phyloP scores from a whole-genome alignment of 37 sponge, comb jelly and placozoan genomes.

The Ianthella basta region DNA sequence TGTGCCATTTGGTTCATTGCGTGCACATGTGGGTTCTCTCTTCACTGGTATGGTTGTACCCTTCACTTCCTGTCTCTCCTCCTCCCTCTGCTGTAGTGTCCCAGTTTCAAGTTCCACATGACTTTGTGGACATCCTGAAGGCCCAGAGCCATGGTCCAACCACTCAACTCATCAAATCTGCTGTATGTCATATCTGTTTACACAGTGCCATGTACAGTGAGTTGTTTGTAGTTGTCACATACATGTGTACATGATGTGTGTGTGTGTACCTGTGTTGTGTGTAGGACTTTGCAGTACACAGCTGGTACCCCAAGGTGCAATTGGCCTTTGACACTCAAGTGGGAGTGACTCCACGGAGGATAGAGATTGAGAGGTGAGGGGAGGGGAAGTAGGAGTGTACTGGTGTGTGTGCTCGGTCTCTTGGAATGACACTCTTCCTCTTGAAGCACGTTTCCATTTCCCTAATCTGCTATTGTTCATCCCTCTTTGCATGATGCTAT shows the following conservation, averaged over 20 bases:
- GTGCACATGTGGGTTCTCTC: too few relatives aligned
- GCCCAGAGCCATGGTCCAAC: constrained; percentile 90
- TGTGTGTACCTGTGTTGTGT: not conserved
- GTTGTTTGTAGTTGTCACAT: not conserved
- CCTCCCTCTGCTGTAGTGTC: constrained; percentile 51
- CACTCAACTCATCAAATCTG: constrained; percentile 62
- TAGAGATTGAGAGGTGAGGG: constrained; percentile 87
- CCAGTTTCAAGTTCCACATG: constrained; percentile 79
- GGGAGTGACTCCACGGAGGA: constrained; percentile 85
- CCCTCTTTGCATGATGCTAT: too few relatives aligned
- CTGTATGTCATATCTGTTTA: constrained; percentile 32
- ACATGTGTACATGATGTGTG: not conserved
- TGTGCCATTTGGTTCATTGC: too few relatives aligned
- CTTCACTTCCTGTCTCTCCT: too few relatives aligned
- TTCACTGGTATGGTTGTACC: too few relatives aligned
- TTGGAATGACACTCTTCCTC: not conserved
- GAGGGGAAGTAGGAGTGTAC: constrained; percentile 7
- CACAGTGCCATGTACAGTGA: not conserved
- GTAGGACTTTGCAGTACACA: constrained; percentile 73
- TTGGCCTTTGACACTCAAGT: constrained; percentile 85
- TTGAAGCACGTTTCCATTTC: too few relatives aligned
- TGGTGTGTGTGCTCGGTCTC: not conserved
- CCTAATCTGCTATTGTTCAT: too few relatives aligned
- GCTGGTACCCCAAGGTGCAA: constrained; percentile 97
- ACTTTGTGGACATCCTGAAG: constrained; percentile 72